A percentile compares a stretch with the other conserved stretches of the same genome.
These are phyloP conservation scores for Phataginus tetradactyla DNA, from an alignment of 2,797 vertebrate species.

Conservation along the genomic window DNA sequence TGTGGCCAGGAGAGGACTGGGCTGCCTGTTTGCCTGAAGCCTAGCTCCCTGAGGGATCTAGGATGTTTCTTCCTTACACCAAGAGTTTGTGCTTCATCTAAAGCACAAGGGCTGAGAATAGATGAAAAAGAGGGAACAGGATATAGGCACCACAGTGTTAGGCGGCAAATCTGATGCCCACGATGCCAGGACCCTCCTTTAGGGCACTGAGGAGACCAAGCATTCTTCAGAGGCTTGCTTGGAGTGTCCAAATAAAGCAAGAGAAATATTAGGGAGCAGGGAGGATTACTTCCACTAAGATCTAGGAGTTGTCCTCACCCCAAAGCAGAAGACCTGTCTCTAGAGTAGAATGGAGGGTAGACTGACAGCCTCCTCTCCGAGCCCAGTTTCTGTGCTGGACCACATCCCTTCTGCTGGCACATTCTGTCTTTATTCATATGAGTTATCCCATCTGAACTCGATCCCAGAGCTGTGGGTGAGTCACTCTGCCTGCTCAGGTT, in stretches of 20 bases:
- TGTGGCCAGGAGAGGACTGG: background rate
- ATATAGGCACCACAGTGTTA: background rate
- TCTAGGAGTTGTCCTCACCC: background rate
- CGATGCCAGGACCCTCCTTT: background rate
- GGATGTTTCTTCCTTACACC: background rate
- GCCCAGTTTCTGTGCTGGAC: background rate
- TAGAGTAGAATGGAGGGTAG: background rate
- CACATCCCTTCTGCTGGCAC: background rate
- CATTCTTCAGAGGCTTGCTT: background rate
- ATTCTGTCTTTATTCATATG: background rate
- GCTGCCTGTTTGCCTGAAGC: background rate
- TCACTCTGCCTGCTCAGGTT: background rate
- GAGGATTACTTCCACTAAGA: background rate
- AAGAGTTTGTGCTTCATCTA: background rate
- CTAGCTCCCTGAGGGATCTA: background rate
- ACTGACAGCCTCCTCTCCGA: background rate
- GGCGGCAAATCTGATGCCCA: background rate
- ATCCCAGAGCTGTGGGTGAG: background rate
- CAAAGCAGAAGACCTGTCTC: background rate
- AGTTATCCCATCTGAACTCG: background rate
- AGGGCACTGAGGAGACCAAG: background rate
- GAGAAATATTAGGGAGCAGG: background rate
- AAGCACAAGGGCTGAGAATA: background rate
- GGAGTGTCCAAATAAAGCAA: background rate
- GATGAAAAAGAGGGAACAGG: background rate